Evolutionary conservation across 2,113 vertebrate species (phyloP).

Genomic region (Eubucco bourcierii): DNA sequence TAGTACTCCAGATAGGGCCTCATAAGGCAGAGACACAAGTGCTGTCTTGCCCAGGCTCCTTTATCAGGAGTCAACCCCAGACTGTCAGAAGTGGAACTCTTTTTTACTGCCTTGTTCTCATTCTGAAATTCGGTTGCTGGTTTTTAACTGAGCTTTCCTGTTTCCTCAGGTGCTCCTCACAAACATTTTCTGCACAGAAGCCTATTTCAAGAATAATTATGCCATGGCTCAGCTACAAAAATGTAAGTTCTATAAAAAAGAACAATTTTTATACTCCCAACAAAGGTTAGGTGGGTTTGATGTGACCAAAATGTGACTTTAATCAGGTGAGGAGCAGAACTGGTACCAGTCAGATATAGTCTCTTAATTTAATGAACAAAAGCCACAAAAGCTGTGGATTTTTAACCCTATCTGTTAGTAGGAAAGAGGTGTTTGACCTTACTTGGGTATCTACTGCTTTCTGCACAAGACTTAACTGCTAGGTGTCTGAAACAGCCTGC

Average conservation of each 20-base stretch:
- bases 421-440: neutral
- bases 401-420: rapidly evolving
- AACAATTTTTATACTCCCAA: neutral
- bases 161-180: conserved; percentile 84
- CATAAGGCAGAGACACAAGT: too few species aligned
- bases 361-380: neutral
- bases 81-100: neutral
- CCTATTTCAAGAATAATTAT: conserved; percentile 88
- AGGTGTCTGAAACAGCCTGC: neutral
- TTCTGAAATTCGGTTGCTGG: neutral
- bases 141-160: neutral
- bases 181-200: conserved; percentile 87
- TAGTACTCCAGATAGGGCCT: too few species aligned
- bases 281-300: neutral
- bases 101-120: neutral
- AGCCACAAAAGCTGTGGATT: neutral
- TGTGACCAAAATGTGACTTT: neutral
- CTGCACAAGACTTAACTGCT: too few species aligned
- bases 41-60: rapidly evolving
- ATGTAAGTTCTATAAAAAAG: conserved; percentile 74
- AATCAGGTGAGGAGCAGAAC: neutral
- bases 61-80: neutral
- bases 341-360: neutral
- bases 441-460: too few species aligned
- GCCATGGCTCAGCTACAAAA: conserved; percentile 84